These are phyloP conservation scores for Pollicipes pollicipes DNA, from an alignment of 1,140 invertebrate species.

Conservation along the genomic window DNA sequence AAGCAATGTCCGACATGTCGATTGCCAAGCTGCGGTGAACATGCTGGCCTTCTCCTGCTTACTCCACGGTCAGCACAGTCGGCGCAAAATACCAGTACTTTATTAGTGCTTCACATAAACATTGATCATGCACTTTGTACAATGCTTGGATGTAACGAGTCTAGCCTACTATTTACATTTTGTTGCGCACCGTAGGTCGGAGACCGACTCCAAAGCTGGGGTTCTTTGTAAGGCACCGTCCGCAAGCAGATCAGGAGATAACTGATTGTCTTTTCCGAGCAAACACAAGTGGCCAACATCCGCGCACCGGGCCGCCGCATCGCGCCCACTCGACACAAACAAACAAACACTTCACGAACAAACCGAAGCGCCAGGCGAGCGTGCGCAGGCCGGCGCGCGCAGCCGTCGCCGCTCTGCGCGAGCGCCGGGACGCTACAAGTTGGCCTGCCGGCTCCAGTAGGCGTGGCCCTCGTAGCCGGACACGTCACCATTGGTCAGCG, in stretches of 20 bases:
- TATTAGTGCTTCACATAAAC: not conserved
- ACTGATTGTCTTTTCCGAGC: slow-evolving; percentile 1
- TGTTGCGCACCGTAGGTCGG: not conserved
- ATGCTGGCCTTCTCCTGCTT: too few relatives aligned
- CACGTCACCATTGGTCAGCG: not conserved
- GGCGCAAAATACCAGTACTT: not conserved
- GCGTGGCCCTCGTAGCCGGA: not conserved
- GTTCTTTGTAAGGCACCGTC: not conserved
- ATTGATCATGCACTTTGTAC: not conserved
- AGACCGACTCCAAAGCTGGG: too few relatives aligned
- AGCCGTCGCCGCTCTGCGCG: too few relatives aligned
- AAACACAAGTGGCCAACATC: not conserved
- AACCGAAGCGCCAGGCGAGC: too few relatives aligned
- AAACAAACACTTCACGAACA: too few relatives aligned
- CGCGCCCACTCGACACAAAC: too few relatives aligned
- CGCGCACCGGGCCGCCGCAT: too few relatives aligned
- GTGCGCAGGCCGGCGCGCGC: too few relatives aligned
- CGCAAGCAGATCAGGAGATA: not conserved
- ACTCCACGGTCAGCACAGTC: too few relatives aligned
- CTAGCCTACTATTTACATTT: not conserved
- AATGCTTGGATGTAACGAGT: not conserved
- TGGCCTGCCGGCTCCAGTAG: not conserved
- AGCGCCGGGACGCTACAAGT: not conserved
- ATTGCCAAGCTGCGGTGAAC: too few relatives aligned
- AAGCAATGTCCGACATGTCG: too few relatives aligned